Conservation (phyloP, 2,113 vertebrate genomes). For the Emydocephalus ijimae region DNA sequence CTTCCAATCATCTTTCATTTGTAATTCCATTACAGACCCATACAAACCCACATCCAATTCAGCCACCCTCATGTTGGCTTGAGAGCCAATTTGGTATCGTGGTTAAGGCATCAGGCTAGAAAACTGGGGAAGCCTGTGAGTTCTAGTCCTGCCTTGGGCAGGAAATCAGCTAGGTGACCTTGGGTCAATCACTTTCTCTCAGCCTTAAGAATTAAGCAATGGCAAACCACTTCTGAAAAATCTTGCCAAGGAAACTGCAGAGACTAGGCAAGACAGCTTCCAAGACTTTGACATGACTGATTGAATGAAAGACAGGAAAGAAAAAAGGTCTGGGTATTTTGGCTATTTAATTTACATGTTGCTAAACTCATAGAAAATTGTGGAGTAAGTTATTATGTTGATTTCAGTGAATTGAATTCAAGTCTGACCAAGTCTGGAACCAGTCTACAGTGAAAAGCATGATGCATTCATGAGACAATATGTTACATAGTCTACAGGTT, state of each 20-base stretch:
- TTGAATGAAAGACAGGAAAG: background rate
- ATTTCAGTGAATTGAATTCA: background rate
- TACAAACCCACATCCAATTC: background rate
- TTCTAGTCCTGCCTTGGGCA: background rate
- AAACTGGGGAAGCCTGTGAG: background rate
- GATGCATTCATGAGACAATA: background rate
- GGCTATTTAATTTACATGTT: background rate
- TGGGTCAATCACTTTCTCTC: background rate
- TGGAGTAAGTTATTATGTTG: background rate
- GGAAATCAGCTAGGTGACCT: background rate
- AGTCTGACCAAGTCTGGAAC: background rate
- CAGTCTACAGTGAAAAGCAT: background rate
- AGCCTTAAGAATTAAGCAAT: background rate
- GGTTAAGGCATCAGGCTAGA: background rate
- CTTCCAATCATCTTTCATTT: background rate
- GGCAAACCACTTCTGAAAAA: background rate
- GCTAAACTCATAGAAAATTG: background rate
- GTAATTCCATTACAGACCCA: background rate
- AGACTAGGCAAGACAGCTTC: background rate
- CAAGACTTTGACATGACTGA: background rate
- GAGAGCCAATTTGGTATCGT: background rate
- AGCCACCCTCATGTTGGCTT: background rate
- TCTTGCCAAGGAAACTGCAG: background rate
- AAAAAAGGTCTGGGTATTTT: background rate
- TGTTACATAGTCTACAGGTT: background rate